Evolutionary conservation across 2,888 invertebrate species (phyloP), one percentile per base, ranked within the genome.

Genomic region (Diadromus collaris): DNA sequence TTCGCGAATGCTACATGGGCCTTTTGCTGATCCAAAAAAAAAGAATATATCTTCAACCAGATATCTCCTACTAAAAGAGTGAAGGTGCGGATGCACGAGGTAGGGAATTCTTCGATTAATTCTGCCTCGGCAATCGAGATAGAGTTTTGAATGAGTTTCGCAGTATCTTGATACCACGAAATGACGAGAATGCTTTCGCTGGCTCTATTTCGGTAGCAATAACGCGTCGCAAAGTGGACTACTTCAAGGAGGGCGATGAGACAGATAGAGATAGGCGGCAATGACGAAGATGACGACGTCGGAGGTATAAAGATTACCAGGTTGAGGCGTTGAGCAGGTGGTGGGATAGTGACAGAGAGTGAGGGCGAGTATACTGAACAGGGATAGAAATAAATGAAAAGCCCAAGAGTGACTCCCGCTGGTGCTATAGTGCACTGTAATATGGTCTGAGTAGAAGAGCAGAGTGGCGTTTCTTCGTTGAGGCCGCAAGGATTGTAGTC

Each of bases 331-430:
- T 21, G 72, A 61, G 58, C 48, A 56, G 78, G 68, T 69, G 74
- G 60, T 65, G 64, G 56, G 32, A 67, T n/a, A 32, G 67, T 27
- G 24, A 29, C 41, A 46, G 51, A 27, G 46, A 10, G 54, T 6
- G 41, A 9, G 54, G 16, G 38, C 6, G 27, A 32, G 56, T 41
- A 46, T 38, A 82, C 72, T 65, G 65, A 69, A 48, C 69, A 54
- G 13, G 68, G 60, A 77, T 74, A 72, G 70, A 80, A 80, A 81
- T 80, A 83, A 83, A 83, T 79, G 82, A 77, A 83, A 84, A 79
- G 69, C 80, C 73, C 82, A 73, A 56, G 38, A 68, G 63, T 51
- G 6, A 65, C 65, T 76, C 60, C 61, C 48, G 48, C 6, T 24
- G 51, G 72, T 67, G 54, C 21, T 64, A 67, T 64, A 54, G 58